Percentiles rank a stretch among this genome's conserved stretches.
Conservation (phyloP, 1,140 invertebrate genomes). For the Bombyx mori region ASM3026992v2 NC_085118.1:15448001-15448500, state of each 20-base stretch:
- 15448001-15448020: constrained; percentile 4
- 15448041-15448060: constrained; percentile 26
- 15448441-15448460: too few species aligned
- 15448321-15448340: constrained; percentile 40
- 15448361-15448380: too few species aligned
- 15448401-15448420: too few species aligned
- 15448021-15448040: constrained; percentile 12
- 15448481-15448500: too few species aligned
- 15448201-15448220: neutral
- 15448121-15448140: constrained; percentile 7
- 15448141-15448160: constrained; percentile 37
- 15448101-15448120: constrained; percentile 4
- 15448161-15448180: constrained; percentile 40
- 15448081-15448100: constrained; percentile 2
- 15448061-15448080: constrained; percentile 8
- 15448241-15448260: neutral
- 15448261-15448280: constrained; percentile 16
- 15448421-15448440: too few species aligned
- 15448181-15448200: constrained; percentile 12
- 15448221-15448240: neutral
- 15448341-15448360: neutral
- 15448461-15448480: too few species aligned
- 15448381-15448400: constrained; percentile 8
- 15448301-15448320: constrained; percentile 62
- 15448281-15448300: constrained; percentile 64